A percentile compares a stretch with the other conserved stretches of the same genome.
Conservation (phyloP, 35 echinoderm and acorn worm genomes). For the Heliocidaris tuberculata region DNA sequence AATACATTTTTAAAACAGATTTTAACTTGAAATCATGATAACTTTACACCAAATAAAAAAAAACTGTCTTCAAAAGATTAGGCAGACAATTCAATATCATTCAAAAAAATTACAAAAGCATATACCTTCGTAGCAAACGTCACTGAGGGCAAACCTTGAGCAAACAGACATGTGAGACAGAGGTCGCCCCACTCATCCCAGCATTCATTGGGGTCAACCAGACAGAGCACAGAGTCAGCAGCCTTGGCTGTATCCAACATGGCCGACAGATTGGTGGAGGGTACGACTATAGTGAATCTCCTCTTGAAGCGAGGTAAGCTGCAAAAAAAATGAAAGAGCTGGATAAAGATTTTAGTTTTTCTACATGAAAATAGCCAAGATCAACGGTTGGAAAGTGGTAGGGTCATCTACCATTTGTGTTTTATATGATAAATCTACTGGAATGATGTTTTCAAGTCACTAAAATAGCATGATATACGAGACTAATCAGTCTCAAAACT, state of each 20-base stretch:
- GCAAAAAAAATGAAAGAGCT: conserved; percentile 13
- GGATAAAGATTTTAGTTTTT: neutral
- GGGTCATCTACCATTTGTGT: neutral
- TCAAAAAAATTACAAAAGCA: neutral
- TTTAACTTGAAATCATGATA: neutral
- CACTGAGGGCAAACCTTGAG: conserved; percentile 74
- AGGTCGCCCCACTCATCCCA: conserved; percentile 80
- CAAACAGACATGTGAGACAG: conserved; percentile 78
- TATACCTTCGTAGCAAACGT: conserved; percentile 69
- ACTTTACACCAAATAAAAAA: neutral
- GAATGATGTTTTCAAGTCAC: too few species aligned
- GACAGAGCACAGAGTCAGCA: conserved; percentile 80
- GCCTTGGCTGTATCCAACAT: conserved; percentile 87
- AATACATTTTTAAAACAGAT: too few species aligned
- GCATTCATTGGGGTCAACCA: conserved; percentile 63
- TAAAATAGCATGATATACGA: too few species aligned
- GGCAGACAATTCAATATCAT: neutral
- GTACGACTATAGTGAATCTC: conserved; percentile 77
- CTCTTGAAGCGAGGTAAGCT: conserved; percentile 90
- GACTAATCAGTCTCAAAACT: too few species aligned
- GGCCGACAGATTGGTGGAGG: conserved; percentile 71
- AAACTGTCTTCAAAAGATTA: neutral
- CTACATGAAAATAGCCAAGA: neutral
- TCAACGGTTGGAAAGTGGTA: neutral
- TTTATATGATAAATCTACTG: neutral